Evolutionary conservation across 2,113 vertebrate species (phyloP).

Genomic region (Gallinago media): DNA sequence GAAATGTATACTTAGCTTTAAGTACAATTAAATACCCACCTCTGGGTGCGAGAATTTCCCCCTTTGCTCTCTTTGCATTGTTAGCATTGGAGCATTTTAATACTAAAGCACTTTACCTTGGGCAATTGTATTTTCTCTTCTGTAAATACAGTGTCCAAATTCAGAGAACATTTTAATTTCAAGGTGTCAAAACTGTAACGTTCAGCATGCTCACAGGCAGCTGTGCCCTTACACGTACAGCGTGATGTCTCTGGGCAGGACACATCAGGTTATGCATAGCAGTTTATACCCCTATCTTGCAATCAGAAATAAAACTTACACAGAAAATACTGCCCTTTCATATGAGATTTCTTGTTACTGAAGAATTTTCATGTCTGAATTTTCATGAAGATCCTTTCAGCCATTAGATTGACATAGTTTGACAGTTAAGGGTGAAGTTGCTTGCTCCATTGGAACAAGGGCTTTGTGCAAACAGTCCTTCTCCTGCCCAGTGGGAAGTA

Average conservation of each 20-base stretch:
- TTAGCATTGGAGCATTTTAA: not conserved
- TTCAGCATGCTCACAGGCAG: rapidly evolving
- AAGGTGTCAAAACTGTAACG: not conserved
- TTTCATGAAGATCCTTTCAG: not conserved
- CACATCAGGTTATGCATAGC: not conserved
- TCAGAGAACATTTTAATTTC: not conserved
- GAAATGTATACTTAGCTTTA: slow-evolving; percentile 18
- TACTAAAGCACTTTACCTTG: not conserved
- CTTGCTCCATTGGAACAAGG: not conserved
- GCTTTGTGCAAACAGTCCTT: not conserved
- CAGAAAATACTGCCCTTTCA: not conserved
- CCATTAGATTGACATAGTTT: not conserved
- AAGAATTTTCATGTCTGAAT: not conserved
- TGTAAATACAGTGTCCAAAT: not conserved
- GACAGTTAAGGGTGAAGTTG: not conserved
- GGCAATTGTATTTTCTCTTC: not conserved
- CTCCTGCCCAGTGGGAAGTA: rapidly evolving
- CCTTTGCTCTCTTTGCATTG: not conserved
- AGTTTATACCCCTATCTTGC: rapidly evolving
- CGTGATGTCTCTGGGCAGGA: not conserved
- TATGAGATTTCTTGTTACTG: not conserved
- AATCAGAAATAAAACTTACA: not conserved
- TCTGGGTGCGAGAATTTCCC: slow-evolving; percentile 7
- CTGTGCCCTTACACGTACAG: not conserved
- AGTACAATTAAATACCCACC: slow-evolving; percentile 1